Conservation (phyloP, 2,797 vertebrate species). For the Oophaga sylvatica region DNA sequence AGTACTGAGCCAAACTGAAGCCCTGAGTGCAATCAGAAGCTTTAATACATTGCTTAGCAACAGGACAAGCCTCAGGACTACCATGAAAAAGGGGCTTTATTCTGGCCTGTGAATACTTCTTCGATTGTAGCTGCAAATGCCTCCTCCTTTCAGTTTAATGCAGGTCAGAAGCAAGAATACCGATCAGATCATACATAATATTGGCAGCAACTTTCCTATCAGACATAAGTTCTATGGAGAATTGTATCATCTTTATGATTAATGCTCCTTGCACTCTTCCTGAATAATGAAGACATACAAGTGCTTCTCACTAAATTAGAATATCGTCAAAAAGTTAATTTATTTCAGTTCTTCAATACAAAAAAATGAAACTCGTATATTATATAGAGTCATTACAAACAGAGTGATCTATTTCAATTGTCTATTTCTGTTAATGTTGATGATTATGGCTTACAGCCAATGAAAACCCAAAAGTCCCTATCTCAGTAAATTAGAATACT, state of each 20-base stretch:
- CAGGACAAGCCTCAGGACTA: conserved; percentile 75
- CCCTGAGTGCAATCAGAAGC: conserved; percentile 75
- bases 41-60: conserved; percentile 82
- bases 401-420: too few species aligned
- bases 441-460: too few species aligned
- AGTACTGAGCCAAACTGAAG: conserved; percentile 65
- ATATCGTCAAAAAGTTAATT: too few species aligned
- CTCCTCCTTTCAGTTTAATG: conserved; percentile 84
- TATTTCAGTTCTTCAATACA: too few species aligned
- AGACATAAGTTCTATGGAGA: neutral
- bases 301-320: too few species aligned
- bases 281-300: neutral
- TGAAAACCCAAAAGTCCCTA: too few species aligned
- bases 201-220: conserved; percentile 64
- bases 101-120: conserved; percentile 86
- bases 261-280: neutral
- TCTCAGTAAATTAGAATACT: too few species aligned
- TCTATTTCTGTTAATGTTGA: too few species aligned
- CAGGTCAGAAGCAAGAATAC: conserved; percentile 82
- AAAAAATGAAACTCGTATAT: too few species aligned
- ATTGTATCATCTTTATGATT: neutral
- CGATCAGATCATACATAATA: conserved; percentile 93
- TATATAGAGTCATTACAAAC: too few species aligned
- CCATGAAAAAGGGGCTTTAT: conserved; percentile 77
- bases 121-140: conserved; percentile 82